phyloP scores from a whole-genome alignment of 2,113 vertebrate species.

The Phrynosoma platyrhinos region DNA sequence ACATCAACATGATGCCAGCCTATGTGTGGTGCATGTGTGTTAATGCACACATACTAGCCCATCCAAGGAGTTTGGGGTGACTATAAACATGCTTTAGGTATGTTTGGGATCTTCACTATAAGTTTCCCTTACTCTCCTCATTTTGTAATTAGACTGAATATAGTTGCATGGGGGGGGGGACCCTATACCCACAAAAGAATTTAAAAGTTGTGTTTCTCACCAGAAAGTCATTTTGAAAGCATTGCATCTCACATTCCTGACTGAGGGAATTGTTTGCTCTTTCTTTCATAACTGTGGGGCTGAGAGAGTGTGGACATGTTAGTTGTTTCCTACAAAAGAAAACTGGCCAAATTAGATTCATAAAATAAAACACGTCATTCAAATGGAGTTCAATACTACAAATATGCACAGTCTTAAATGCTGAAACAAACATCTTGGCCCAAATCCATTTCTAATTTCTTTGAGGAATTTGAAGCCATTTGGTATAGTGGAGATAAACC shows the following conservation, averaged over 20 bases:
- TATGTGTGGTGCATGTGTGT: no score
- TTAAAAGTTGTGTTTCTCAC: neutral
- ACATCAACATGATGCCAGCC: no score
- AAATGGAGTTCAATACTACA: conserved; percentile 12
- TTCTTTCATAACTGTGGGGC: neutral
- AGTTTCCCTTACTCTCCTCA: neutral
- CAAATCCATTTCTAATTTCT: conserved; percentile 21
- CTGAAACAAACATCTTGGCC: conserved; percentile 20
- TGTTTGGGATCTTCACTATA: neutral
- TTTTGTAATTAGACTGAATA: neutral
- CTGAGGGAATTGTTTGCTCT: neutral
- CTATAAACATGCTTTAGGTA: neutral
- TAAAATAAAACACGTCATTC: conserved; percentile 16
- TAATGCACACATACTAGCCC: no score
- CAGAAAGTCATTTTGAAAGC: neutral
- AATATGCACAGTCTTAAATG: neutral
- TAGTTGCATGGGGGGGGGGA: neutral
- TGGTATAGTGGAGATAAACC: neutral
- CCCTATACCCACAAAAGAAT: neutral
- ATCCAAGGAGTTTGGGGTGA: no score
- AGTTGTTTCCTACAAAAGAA: neutral
- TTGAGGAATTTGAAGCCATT: conserved; percentile 5
- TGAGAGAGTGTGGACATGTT: neutral
- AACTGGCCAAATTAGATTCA: conserved; percentile 13
- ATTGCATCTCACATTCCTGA: neutral